These are phyloP conservation scores for Polymixis flavicincta DNA, from an alignment of 2,888 invertebrate genomes.

Conservation along the genomic window DNA sequence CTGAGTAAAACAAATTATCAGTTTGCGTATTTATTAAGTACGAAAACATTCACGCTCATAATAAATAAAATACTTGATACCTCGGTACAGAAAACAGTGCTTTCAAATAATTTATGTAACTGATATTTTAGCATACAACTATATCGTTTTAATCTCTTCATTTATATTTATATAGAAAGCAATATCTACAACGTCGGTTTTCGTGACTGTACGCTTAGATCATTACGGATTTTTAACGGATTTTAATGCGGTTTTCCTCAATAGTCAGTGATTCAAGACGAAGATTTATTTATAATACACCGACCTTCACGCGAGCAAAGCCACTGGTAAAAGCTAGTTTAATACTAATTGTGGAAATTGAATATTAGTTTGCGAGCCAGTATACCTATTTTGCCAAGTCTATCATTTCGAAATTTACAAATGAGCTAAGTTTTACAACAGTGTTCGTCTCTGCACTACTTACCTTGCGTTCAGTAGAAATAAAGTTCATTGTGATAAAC, in stretches of 20 bases:
- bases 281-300: too few relatives aligned
- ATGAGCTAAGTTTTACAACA: neutral
- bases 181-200: too few relatives aligned
- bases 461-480: neutral
- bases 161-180: too few relatives aligned
- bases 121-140: neutral
- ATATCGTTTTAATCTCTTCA: neutral
- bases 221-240: too few relatives aligned
- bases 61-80: neutral
- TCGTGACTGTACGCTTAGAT: too few relatives aligned
- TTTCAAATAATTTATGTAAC: neutral
- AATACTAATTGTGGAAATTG: neutral
- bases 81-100: neutral
- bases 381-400: neutral
- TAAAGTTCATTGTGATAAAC: neutral
- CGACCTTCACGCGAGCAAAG: too few relatives aligned
- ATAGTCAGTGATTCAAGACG: too few relatives aligned
- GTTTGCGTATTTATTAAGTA: neutral
- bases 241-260: too few relatives aligned
- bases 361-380: neutral
- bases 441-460: neutral
- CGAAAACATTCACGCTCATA: neutral
- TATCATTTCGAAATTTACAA: neutral
- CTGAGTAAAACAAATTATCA: neutral
- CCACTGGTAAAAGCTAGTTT: too few relatives aligned